Evolutionary conservation across 1,140 invertebrate species (phyloP).

Genomic region (Conus betulinus): DNA sequence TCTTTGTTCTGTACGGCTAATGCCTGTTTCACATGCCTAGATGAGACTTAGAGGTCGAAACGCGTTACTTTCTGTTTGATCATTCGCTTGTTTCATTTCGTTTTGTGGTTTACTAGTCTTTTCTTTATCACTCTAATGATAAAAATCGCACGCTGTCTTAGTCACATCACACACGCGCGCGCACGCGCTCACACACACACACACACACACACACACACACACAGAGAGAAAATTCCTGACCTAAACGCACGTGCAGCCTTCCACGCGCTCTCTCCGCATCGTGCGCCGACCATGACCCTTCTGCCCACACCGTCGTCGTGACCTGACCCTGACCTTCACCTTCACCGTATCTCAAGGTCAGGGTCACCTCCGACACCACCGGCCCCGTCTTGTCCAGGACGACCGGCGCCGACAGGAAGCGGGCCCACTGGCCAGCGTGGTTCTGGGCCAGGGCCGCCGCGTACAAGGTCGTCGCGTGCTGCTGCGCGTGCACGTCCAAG

Average conservation of each 20-base stretch:
- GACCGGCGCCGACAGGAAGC: slow-evolving; percentile 39
- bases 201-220: background rate
- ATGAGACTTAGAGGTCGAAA: no score
- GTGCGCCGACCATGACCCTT: slow-evolving; percentile 28
- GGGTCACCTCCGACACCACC: slow-evolving; percentile 1
- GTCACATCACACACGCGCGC: no score
- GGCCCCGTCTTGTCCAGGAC: slow-evolving; percentile 44
- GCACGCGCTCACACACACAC: background rate
- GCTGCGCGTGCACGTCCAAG: slow-evolving; percentile 24
- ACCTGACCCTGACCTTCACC: background rate
- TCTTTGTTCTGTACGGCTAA: no score
- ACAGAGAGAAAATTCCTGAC: slow-evolving; percentile 1
- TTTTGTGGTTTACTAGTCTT: no score
- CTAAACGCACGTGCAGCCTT: slow-evolving; percentile 36
- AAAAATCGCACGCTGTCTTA: no score
- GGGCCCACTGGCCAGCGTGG: slow-evolving; percentile 32
- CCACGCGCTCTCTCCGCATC: slow-evolving; percentile 47
- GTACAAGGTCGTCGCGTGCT: slow-evolving; percentile 41
- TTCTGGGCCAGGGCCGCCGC: slow-evolving; percentile 41
- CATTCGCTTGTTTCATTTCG: no score
- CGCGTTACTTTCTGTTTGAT: no score
- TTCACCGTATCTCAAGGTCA: slow-evolving; percentile 33
- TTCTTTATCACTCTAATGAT: no score
- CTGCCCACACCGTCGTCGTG: background rate
- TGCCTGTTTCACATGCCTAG: no score